These are phyloP conservation scores for Lepisosteus oculatus DNA, from an alignment of 2,113 vertebrate species.

Conservation along the genomic window DNA sequence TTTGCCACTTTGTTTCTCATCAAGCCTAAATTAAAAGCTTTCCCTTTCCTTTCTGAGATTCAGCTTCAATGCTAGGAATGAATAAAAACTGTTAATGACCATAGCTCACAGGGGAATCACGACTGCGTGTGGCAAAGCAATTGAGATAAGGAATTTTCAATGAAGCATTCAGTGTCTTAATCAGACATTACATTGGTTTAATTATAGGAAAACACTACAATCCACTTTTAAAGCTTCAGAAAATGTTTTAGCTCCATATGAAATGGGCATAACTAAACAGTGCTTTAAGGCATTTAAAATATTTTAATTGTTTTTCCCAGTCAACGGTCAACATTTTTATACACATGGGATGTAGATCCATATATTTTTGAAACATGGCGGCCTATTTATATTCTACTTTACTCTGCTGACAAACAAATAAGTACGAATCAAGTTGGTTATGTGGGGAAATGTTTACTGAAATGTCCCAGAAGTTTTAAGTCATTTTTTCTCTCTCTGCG, in stretches of 20 bases:
- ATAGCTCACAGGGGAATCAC: constrained; percentile 44
- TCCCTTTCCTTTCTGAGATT: not conserved
- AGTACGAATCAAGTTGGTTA: constrained; percentile 56
- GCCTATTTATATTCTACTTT: constrained; percentile 67
- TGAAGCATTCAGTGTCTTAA: constrained; percentile 39
- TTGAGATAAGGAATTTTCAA: constrained; percentile 52
- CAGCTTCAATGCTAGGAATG: constrained; percentile 30
- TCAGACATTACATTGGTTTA: constrained; percentile 38
- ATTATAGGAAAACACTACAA: constrained; percentile 11
- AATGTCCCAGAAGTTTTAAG: constrained; percentile 55
- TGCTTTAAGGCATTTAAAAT: constrained; percentile 18
- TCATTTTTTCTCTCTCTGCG: not conserved
- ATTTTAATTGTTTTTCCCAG: constrained; percentile 5
- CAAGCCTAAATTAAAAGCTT: not conserved
- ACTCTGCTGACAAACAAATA: constrained; percentile 67
- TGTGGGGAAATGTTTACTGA: constrained; percentile 60
- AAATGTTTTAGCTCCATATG: not conserved
- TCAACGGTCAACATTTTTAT: constrained; percentile 31
- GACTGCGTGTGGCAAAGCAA: constrained; percentile 45
- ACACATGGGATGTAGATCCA: constrained; percentile 9
- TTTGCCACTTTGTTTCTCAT: constrained; percentile 23
- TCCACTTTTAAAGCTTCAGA: not conserved
- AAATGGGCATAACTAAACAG: constrained; percentile 21
- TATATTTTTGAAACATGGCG: constrained; percentile 55
- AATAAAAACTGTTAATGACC: constrained; percentile 42